Evolutionary conservation across 2,888 invertebrate genomes (phyloP), one percentile per base, ranked within the genome.

Genomic region (Odontomyia ornata): DNA sequence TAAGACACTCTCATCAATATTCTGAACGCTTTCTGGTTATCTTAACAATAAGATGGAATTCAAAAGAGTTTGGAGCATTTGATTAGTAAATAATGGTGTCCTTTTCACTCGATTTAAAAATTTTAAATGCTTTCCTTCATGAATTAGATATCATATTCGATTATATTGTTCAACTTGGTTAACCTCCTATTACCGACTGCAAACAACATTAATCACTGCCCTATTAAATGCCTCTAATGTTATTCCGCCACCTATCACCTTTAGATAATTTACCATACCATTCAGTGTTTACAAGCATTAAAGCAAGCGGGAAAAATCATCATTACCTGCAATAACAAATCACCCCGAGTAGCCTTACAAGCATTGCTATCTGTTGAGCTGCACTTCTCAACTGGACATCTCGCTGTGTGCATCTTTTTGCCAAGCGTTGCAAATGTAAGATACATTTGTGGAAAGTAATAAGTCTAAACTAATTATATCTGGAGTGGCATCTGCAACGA

Each of bases 401-500:
- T 7, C 13, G 28, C 15, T 23, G 36, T 7, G 23, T 73, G 60
- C 60, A 73, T 57, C 57, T 73, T 57, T 56, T 57, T 13, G 60
- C 57, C 23, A 57, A 43, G n/a, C 47, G 28, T 52, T 43, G 43
- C 36, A 64, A 64, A 64, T 64, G 46, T 64, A 64, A 25, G 64
- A 75, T 75, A 28, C 64, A 75, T 46, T 75, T 67, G 57, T 27
- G 65, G 76, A 77, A 78, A 78, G 76, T 78, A 78, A 76, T 76
- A 78, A 78, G 75, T 77, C 56, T 72, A 75, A 71, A 71, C 78
- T 78, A 78, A 78, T 78, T 78, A 78, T 77, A 78, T 77, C 76
- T 69, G 71, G 65, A 62, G 75, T 75, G 65, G 67, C 67, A 76
- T 65, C 76, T 65, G 64, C 46, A 72, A 36, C 28, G 36, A 72